phyloP scores from a whole-genome alignment of 2,113 vertebrate species.

The Opisthocomus hoazin region DNA sequence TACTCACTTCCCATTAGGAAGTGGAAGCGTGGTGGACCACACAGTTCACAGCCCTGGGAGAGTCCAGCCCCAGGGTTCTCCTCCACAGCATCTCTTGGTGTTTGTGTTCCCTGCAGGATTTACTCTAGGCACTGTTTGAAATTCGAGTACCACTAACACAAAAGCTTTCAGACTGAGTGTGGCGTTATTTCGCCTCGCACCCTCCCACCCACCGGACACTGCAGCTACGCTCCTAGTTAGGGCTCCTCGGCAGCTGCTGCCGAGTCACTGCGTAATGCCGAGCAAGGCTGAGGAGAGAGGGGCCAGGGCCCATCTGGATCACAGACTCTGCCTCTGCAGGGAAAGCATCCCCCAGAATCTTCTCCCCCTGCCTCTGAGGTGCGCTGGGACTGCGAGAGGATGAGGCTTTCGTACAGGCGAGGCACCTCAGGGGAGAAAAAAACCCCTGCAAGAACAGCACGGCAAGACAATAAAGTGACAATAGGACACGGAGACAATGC shows the following conservation, averaged over 20 bases:
- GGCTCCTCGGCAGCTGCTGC: not conserved
- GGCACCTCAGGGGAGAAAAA: not conserved
- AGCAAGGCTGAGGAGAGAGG: not conserved
- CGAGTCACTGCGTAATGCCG: not conserved
- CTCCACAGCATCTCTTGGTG: not conserved
- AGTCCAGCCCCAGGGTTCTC: not conserved
- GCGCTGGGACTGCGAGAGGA: not conserved
- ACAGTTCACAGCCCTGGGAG: not conserved
- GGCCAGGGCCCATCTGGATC: not conserved
- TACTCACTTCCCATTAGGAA: too few relatives aligned
- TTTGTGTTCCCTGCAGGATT: not conserved
- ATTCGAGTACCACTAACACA: not conserved
- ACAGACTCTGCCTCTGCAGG: not conserved
- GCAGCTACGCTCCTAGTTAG: not conserved
- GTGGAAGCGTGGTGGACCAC: not conserved
- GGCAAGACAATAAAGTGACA: not conserved
- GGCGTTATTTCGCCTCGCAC: not conserved
- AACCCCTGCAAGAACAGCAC: not conserved
- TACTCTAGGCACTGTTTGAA: not conserved
- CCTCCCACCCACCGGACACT: rapidly evolving
- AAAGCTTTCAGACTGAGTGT: not conserved
- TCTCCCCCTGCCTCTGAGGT: not conserved
- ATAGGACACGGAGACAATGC: not conserved
- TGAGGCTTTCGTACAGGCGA: not conserved
- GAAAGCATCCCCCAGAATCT: not conserved